Evolutionary conservation across 2,113 vertebrate species (phyloP).

Genomic region (Meriones unguiculatus): DNA sequence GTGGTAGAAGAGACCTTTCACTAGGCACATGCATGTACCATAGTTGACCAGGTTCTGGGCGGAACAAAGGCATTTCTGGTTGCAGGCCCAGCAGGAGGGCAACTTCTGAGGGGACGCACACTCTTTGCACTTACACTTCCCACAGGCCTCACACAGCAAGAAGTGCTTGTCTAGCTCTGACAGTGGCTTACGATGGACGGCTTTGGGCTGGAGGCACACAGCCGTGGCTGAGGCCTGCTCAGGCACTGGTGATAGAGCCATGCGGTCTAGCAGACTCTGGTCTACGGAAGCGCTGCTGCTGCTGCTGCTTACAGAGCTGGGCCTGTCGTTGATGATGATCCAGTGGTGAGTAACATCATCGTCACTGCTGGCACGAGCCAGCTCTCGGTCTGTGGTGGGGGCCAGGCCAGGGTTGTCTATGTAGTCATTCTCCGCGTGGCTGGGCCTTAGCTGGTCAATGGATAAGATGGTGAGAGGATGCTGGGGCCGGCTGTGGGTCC

Average conservation of each 20-base stretch:
- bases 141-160: conserved; percentile 95
- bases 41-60: conserved; percentile 98
- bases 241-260: conserved; percentile 91
- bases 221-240: conserved; percentile 90
- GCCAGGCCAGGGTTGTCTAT: conserved; percentile 94
- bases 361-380: conserved; percentile 88
- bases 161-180: conserved; percentile 94
- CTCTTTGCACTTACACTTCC: conserved; percentile 97
- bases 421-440: conserved; percentile 97
- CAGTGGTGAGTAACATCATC: conserved; percentile 96
- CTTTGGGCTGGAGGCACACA: conserved; percentile 91
- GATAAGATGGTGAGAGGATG: conserved; percentile 96
- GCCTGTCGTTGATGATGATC: conserved; percentile 96
- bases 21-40: conserved; percentile 98
- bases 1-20: conserved; percentile 99
- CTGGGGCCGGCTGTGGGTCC: conserved; percentile 94
- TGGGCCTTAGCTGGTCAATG: conserved; percentile 97
- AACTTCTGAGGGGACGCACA: conserved; percentile 95
- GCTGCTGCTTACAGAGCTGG: conserved; percentile 91
- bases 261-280: conserved; percentile 97
- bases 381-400: conserved; percentile 83
- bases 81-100: conserved; percentile 99
- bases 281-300: conserved; percentile 98
- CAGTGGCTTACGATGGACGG: conserved; percentile 89
- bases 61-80: conserved; percentile 97